These are phyloP conservation scores for Drosophila sproati DNA, from an alignment of 1,140 invertebrate genomes.

Conservation along the genomic window DNA sequence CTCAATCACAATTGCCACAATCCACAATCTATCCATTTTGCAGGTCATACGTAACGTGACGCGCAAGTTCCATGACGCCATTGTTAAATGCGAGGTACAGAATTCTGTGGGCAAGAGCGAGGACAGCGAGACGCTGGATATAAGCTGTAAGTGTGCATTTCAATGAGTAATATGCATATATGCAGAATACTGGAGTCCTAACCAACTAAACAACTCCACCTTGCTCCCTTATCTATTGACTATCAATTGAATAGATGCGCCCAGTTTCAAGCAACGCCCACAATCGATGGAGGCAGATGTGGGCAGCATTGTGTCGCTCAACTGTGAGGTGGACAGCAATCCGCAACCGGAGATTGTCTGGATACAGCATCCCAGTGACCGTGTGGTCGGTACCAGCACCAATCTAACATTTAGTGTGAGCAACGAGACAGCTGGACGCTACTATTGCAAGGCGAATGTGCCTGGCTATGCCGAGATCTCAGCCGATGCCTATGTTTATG, in stretches of 20 bases:
- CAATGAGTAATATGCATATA: too few species aligned
- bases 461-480: constrained; percentile 93
- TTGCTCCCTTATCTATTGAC: not conserved
- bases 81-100: constrained; percentile 92
- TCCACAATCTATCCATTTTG: not conserved
- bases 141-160: constrained; percentile 88
- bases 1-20: constrained; percentile 4
- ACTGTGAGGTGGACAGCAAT: constrained; percentile 92
- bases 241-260: constrained; percentile 76
- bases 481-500: constrained; percentile 92
- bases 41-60: constrained; percentile 89
- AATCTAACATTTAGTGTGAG: constrained; percentile 91
- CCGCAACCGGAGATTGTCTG: constrained; percentile 91
- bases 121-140: constrained; percentile 90
- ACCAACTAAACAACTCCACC: too few species aligned
- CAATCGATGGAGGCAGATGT: constrained; percentile 89
- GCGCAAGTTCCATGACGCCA: constrained; percentile 89
- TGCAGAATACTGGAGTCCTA: too few species aligned
- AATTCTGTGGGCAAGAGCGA: constrained; percentile 92
- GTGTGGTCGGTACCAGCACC: constrained; percentile 89
- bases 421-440: constrained; percentile 92
- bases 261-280: constrained; percentile 89
- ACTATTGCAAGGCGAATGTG: constrained; percentile 94
- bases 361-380: constrained; percentile 89
- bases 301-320: constrained; percentile 88